Conservation (phyloP, 1,140 invertebrate species). For the Alviniconcha marisindica region DNA sequence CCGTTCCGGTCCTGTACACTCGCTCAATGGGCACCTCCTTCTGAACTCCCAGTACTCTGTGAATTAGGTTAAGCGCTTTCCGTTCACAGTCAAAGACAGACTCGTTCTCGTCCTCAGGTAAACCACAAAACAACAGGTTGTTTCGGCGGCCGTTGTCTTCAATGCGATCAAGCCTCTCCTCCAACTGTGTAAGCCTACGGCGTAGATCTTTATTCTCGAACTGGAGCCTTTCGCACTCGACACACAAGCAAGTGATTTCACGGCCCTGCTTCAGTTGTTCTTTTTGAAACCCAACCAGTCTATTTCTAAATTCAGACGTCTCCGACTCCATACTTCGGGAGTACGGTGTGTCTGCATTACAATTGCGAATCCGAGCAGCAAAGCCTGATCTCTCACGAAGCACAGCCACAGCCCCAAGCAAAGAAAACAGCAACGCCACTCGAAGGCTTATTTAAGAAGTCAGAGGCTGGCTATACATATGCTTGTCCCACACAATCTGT, state of each 20-base stretch:
- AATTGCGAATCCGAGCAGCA: too few species aligned
- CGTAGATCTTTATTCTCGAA: not conserved
- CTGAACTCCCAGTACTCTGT: not conserved
- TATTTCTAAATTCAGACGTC: not conserved
- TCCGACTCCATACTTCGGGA: not conserved
- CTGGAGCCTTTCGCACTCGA: not conserved
- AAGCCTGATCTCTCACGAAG: not conserved
- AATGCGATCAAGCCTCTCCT: not conserved
- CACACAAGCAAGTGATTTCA: not conserved
- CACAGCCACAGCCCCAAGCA: not conserved
- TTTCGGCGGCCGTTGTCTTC: not conserved
- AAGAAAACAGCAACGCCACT: not conserved
- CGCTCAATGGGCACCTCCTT: not conserved
- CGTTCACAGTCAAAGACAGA: not conserved
- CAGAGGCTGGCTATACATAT: not conserved
- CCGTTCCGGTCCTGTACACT: not conserved
- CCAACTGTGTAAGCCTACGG: not conserved
- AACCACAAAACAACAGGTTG: not conserved
- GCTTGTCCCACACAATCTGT: too few species aligned
- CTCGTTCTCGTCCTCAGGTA: not conserved
- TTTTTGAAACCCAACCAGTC: not conserved
- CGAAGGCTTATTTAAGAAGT: not conserved
- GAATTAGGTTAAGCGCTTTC: not conserved
- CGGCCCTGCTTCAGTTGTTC: not conserved
- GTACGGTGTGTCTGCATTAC: not conserved